These are phyloP conservation scores for Neotoxoptera formosana DNA, from an alignment of 1,140 invertebrate genomes.

Conservation along the genomic window DNA sequence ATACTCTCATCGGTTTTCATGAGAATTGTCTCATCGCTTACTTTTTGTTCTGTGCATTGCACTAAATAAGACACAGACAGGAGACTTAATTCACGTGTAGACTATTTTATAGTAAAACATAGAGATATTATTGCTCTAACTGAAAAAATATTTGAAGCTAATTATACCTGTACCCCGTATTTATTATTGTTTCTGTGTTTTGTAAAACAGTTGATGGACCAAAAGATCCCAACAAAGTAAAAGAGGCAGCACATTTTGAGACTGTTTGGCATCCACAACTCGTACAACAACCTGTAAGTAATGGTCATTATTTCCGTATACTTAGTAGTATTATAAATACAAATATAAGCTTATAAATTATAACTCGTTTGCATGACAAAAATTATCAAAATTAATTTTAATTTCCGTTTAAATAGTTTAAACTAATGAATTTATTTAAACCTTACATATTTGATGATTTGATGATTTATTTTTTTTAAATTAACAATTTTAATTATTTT, in stretches of 20 bases:
- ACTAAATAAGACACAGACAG: too few relatives aligned
- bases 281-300: constrained; percentile 45
- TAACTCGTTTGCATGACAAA: not conserved
- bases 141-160: not conserved
- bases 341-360: not conserved
- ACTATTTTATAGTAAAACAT: not conserved
- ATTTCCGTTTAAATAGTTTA: not conserved
- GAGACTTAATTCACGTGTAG: not conserved
- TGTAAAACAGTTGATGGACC: constrained; percentile 36
- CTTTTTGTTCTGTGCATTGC: not conserved
- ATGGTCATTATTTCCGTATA: not conserved
- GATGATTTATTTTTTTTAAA: too few relatives aligned
- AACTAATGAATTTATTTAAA: too few relatives aligned
- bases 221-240: constrained; percentile 27
- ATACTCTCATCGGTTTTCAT: not conserved
- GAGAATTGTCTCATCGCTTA: not conserved
- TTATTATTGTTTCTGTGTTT: constrained; percentile 40
- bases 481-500: not conserved
- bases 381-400: not conserved
- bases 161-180: not conserved
- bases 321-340: not conserved
- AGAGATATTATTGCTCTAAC: not conserved
- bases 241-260: constrained; percentile 26
- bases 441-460: too few relatives aligned
- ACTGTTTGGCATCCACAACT: constrained; percentile 43